A percentile compares a stretch with the other conserved stretches of the same genome.
These are phyloP conservation scores for human DNA, from an alignment of 2,113 vertebrate genomes.

Conservation along the genomic window GRCh38 chr4:172494001-172494500, in stretches of 20 bases:
- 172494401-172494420: background rate
- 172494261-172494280: background rate
- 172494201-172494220: background rate
- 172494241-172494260: background rate
- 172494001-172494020: background rate
- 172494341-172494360: background rate
- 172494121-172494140: background rate
- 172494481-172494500: too few relatives aligned
- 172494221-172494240: background rate
- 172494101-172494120: background rate
- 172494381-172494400: background rate
- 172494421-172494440: background rate
- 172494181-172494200: background rate
- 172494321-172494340: background rate
- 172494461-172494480: too few relatives aligned
- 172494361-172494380: background rate
- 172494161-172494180: background rate
- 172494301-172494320: background rate
- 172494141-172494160: background rate
- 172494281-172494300: background rate
- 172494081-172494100: background rate
- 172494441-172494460: background rate
- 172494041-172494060: background rate
- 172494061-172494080: slow-evolving; percentile 8
- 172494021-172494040: background rate